Percentiles rank a stretch among this genome's conserved stretches.
These are phyloP conservation scores for Philopotamus ludificatus DNA, from an alignment of 1,140 invertebrate species.

Conservation along the genomic window DNA sequence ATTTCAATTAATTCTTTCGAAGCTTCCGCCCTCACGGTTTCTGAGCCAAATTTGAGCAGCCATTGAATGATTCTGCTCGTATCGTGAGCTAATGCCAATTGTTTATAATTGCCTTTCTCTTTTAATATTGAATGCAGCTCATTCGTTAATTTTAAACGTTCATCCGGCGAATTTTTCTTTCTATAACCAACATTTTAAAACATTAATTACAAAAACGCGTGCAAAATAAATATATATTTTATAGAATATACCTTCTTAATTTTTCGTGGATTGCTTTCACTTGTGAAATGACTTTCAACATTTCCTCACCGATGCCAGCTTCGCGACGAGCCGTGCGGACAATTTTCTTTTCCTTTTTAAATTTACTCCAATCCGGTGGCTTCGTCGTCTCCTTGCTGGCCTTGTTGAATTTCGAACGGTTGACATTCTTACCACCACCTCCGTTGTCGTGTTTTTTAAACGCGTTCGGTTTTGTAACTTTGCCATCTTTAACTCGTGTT, in stretches of 20 bases:
- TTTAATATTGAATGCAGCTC: slow-evolving; percentile 68
- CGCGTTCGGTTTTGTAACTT: background rate
- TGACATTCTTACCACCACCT: background rate
- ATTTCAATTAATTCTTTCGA: slow-evolving; percentile 72
- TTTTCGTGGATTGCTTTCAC: slow-evolving; percentile 80
- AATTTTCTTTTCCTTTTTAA: slow-evolving; percentile 73
- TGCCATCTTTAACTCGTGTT: background rate
- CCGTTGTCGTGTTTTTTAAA: background rate
- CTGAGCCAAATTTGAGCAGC: slow-evolving; percentile 71
- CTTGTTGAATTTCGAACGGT: too few relatives aligned
- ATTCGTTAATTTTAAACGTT: slow-evolving; percentile 65
- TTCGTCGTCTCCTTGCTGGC: background rate
- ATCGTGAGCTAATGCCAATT: slow-evolving; percentile 83
- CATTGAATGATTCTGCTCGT: slow-evolving; percentile 87
- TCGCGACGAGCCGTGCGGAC: slow-evolving; percentile 60
- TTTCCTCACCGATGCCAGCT: slow-evolving; percentile 52
- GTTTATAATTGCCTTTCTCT: slow-evolving; percentile 67
- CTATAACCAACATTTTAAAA: slow-evolving; percentile 43
- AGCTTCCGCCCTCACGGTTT: slow-evolving; percentile 67
- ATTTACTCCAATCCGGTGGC: slow-evolving; percentile 67
- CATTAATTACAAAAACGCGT: background rate
- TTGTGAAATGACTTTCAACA: slow-evolving; percentile 67
- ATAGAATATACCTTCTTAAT: slow-evolving; percentile 62
- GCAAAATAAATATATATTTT: background rate
- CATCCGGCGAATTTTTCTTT: slow-evolving; percentile 59